Evolutionary conservation across 2,888 invertebrate genomes (phyloP).

Genomic region (Leucoptera coffeella): DNA sequence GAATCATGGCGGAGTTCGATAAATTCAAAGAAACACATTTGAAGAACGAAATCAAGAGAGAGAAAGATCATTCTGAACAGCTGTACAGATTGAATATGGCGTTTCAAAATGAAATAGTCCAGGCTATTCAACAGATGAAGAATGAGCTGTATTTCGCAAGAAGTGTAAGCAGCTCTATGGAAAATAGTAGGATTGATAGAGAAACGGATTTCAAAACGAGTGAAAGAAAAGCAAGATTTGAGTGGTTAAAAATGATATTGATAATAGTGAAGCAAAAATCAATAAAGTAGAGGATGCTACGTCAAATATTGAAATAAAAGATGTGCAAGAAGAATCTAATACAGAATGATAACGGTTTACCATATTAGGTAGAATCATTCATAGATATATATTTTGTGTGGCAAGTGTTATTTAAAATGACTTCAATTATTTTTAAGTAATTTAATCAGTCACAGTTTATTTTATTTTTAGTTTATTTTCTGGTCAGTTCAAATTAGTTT

Average conservation of each 20-base stretch:
- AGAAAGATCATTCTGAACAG: conserved; percentile 40
- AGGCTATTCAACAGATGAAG: conserved; percentile 33
- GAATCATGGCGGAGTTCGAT: conserved; percentile 36
- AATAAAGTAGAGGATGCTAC: too few relatives aligned
- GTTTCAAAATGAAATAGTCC: conserved; percentile 39
- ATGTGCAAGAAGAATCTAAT: too few relatives aligned
- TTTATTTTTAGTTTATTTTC: too few relatives aligned
- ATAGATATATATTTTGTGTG: too few relatives aligned
- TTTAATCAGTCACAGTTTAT: too few relatives aligned
- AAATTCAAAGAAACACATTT: conserved; percentile 37
- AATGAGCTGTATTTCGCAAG: conserved; percentile 35
- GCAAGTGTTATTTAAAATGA: too few relatives aligned
- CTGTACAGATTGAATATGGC: conserved; percentile 40
- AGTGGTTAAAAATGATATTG: neutral
- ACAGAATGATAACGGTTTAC: too few relatives aligned
- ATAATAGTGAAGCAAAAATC: neutral
- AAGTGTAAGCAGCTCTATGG: conserved; percentile 16
- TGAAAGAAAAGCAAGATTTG: neutral
- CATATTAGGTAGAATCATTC: too few relatives aligned
- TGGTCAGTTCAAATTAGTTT: too few relatives aligned
- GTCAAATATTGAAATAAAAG: neutral
- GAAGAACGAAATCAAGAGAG: conserved; percentile 31
- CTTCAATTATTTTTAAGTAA: too few relatives aligned
- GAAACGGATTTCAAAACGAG: neutral
- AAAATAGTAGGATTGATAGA: conserved; percentile 14